A percentile compares a stretch with the other conserved stretches of the same genome.
These are phyloP conservation scores for Deroplatys truncata DNA, from an alignment of 2,888 invertebrate species.

Conservation along the genomic window DNA sequence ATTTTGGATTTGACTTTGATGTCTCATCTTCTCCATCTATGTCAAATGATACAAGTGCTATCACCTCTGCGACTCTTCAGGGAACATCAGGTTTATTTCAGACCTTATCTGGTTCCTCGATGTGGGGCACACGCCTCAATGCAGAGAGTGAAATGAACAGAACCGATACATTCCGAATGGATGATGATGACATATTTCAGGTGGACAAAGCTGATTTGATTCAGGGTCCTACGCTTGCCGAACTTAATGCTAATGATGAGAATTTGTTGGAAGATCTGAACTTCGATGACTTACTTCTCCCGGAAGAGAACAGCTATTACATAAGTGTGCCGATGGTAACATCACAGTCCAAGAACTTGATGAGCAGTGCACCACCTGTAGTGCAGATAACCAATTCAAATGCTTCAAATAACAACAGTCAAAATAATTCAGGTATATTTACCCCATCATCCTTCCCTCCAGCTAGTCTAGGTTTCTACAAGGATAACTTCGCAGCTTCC, in stretches of 20 bases:
- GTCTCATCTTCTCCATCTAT: conserved; percentile 53
- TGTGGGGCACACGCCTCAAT: conserved; percentile 39
- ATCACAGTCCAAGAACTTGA: conserved; percentile 24
- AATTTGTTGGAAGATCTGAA: conserved; percentile 77
- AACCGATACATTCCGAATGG: conserved; percentile 61
- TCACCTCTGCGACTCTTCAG: conserved; percentile 39
- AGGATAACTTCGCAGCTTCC: conserved; percentile 38
- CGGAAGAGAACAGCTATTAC: conserved; percentile 59
- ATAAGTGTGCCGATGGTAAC: conserved; percentile 41
- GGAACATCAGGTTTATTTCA: conserved; percentile 44
- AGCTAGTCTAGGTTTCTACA: conserved; percentile 38
- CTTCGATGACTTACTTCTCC: conserved; percentile 76
- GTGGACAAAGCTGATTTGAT: conserved; percentile 78
- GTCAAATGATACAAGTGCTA: conserved; percentile 36
- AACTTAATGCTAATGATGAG: conserved; percentile 81
- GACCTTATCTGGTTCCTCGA: conserved; percentile 44
- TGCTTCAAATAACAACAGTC: conserved; percentile 35
- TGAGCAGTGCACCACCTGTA: conserved; percentile 34
- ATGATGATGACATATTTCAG: conserved; percentile 80
- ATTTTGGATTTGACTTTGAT: conserved; percentile 56
- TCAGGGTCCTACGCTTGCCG: conserved; percentile 78
- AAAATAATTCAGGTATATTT: conserved; percentile 22
- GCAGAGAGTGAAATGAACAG: conserved; percentile 20
- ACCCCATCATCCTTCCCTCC: conserved; percentile 40
- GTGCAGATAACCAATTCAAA: conserved; percentile 29